phyloP scores from a whole-genome alignment of 1,140 invertebrate species.

The Drosophila serrata region DNA sequence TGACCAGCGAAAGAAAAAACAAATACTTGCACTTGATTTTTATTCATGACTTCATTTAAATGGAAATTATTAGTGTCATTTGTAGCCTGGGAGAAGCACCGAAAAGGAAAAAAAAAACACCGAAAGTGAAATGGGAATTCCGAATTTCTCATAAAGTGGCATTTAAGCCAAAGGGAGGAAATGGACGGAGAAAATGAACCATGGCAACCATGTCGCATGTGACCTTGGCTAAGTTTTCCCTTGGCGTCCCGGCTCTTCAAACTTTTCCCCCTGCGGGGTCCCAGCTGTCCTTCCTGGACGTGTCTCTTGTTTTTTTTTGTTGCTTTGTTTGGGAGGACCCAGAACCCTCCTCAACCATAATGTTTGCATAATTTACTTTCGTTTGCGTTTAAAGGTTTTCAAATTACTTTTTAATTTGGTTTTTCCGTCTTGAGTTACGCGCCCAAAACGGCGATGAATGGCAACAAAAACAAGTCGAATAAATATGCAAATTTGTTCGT shows the following conservation, averaged over 20 bases:
- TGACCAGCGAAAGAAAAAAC: conserved; percentile 27
- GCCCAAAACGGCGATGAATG: conserved; percentile 44
- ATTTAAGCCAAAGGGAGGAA: conserved; percentile 26
- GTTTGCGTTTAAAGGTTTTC: conserved; percentile 82
- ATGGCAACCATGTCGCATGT: conserved; percentile 63
- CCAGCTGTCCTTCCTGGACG: conserved; percentile 63
- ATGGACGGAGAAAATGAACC: conserved; percentile 35
- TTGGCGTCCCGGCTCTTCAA: conserved; percentile 2
- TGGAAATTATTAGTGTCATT: conserved; percentile 83
- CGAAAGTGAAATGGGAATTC: conserved; percentile 54
- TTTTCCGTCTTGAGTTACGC: conserved; percentile 80
- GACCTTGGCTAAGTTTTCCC: conserved; percentile 70
- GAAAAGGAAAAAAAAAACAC: conserved; percentile 11
- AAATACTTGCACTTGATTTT: conserved; percentile 66
- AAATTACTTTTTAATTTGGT: conserved; percentile 84
- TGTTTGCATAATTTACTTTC: conserved; percentile 83
- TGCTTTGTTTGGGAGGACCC: conserved; percentile 35
- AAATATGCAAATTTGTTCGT: conserved; percentile 76
- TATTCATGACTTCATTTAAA: conserved; percentile 80
- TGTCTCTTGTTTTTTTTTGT: conserved; percentile 35
- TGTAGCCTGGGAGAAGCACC: conserved; percentile 47
- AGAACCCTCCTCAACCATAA: conserved; percentile 58
- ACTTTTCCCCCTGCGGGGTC: conserved; percentile 25
- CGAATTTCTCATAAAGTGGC: conserved; percentile 77
- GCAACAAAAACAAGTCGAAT: conserved; percentile 70